Base-by-base conservation (phyloP, 2,797 vertebrate species). In the Adelosebastes latens region DNA sequence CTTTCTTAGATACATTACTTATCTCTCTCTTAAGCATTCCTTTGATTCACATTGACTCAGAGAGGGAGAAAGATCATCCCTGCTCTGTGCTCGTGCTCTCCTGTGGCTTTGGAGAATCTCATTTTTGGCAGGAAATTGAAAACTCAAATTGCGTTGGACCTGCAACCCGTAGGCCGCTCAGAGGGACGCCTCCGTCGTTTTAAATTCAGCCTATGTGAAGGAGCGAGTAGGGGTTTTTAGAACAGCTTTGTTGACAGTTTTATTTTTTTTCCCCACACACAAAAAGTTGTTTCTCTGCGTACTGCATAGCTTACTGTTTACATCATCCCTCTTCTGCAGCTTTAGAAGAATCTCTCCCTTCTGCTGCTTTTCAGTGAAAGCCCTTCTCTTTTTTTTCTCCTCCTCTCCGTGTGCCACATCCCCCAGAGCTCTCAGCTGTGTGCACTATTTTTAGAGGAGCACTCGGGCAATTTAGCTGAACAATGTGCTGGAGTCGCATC, bases 361-460 rank as follows among this genome's bases (percentile, higher is more conserved):
- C 80, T 72, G 61, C 29, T n/a, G 77, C 80, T 81, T 79, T 85
- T 85, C 69, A 71, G 75, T 83, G 86, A 89, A 91, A 90, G 81
- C 74, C 64, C 65, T 18, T 36, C 24, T 75, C 77, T 34, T 32
- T 32, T 34, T 80, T 66, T 70, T 8, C 18, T 4, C 77, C 36
- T 71, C 22, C 39, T 46, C 39, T 46, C 74, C 42, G 11, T 75
- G 83, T 74, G 81, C 73, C 81, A 71, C 82, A 85, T 88, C 88
- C 88, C 88, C 89, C 84, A 67, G 90, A 90, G 92, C 90, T 89
- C 87, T 94, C 87, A 89, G 92, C 91, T 91, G 89, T 85, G 77
- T 68, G 80, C 72, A 74, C 88, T 94, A 94, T 93, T 94, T 95
- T 88, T 92, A 93, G 89, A 83, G 46, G 60, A 83, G 87, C 78